Base-by-base conservation (phyloP, 2,113 vertebrate species). In the Erpornis zantholeuca region DNA sequence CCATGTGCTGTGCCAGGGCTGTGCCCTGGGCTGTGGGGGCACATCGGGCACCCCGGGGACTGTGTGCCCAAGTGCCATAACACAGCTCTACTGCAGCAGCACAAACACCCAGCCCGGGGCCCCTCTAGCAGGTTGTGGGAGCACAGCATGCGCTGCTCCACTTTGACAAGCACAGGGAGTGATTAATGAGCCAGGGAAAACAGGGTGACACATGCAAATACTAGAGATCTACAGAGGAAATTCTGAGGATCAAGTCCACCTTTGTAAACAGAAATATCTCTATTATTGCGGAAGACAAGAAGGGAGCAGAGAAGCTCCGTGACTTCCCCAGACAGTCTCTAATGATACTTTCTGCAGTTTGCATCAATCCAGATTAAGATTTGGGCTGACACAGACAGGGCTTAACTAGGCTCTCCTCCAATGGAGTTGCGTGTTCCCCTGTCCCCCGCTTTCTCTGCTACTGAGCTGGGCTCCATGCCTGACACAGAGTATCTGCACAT, bases 281-380 rank as follows among this genome's bases (percentile, higher is more conserved):
- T 93, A 90, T 96, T 97, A 94, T 90, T 88, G 82, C 4, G 16
- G 72, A 78, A 95, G 96, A 95, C 96, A 96, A 92, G 96, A 86
- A 88, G 76, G 87, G 85, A 97, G 92, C 79, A 86, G 82, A 88
- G 94, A 86, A 93, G 94, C 92, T 83, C 85, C 1, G 25, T 96
- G 94, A 91, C 90, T 94, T 94, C 92, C 90, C 88, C 85, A 88
- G 94, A 90, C 94, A 94, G 93, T 70, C 94, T 91, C 90, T 97
- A 96, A 96, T 93, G 96, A 97, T 93, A 95, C 88, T 95, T 96
- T 93, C 85, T 97, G 93, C 96, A 97, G 96, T 96, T 96, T 97
- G 96, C 96, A 96, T 96, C 96, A 97, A 96, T 96, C 94, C 96
- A 96, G 96, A 97, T 97, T 90, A 96, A 94, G 96, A 92, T 96